Base-by-base conservation (phyloP, 2,797 vertebrate species). In the Protonibea diacanthus region DNA sequence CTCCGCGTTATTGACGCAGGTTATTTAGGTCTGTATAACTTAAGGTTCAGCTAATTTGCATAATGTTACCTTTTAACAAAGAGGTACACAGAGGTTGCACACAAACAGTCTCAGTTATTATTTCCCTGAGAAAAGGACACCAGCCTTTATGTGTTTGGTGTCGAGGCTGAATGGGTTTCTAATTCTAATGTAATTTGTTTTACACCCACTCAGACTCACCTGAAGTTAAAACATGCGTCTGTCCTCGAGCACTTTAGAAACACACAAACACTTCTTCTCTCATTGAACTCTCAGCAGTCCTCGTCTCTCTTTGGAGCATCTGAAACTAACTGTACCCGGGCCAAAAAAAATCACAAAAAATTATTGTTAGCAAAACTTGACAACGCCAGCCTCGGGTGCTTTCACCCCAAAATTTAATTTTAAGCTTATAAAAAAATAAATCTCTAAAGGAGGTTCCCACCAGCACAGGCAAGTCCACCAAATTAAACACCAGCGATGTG, bases 1-100 rank as follows among this genome's bases (percentile, higher is more conserved):
- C 51, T 47, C 47, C 14, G 44, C 78, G 63, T 78, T 65, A 76
- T 45, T 79, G 61, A 71, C 67, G 68, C 27, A 66, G 64, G 66
- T 58, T 57, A 51, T 49, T 86, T 65, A 53, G 23, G 48, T 80
- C 25, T 42, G 74, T 45, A 80, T 61, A 27, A 76, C 70, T 81
- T 56, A 56, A 88, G 73, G 56, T 76, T 33, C 64, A 33, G 74
- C 69, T 52, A 1, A 90, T 89, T 89, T 89, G 81, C 86, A 88
- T 89, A 90, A 88, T 88, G 66, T 76, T 84, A 83, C 76, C 76
- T 88, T 90, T 90, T 67, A 74, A 74, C 51, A 71, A 53, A 66
- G 1, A n/a, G 20, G n/a, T 59, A n/a, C n/a, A n/a, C n/a, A n/a
- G n/a, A n/a, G n/a, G 51, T 66, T 70, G n/a, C 33, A 68, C 79